Percentiles rank a stretch among this genome's conserved stretches.
phyloP scores from a whole-genome alignment of 2,113 vertebrate genomes.

The Alosa alosa region DNA sequence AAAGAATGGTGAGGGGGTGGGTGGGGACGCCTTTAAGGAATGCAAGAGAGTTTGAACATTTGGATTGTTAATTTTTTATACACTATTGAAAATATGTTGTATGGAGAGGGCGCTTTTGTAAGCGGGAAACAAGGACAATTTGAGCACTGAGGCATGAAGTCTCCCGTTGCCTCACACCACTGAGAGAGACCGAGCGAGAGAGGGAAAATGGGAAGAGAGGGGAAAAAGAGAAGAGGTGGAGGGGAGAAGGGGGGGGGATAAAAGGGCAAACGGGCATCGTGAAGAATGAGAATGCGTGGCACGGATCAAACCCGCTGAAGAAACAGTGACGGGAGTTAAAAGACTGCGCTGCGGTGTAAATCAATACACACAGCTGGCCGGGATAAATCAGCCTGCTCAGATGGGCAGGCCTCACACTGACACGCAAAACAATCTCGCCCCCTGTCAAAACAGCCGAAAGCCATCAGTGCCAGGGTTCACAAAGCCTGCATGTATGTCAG shows the following conservation, averaged over 20 bases:
- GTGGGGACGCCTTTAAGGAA: neutral
- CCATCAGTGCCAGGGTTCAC: slow-evolving; percentile 64
- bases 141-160: slow-evolving; percentile 22
- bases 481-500: slow-evolving; percentile 56
- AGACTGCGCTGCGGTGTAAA: slow-evolving; percentile 56
- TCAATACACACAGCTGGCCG: slow-evolving; percentile 62
- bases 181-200: neutral
- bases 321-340: slow-evolving; percentile 48
- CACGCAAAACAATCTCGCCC: slow-evolving; percentile 65
- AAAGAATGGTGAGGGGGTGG: neutral
- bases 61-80: neutral
- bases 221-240: neutral
- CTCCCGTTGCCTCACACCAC: neutral
- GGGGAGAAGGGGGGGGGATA: neutral
- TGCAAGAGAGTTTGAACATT: neutral
- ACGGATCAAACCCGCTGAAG: slow-evolving; percentile 21
- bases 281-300: neutral
- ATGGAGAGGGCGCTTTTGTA: neutral
- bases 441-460: slow-evolving; percentile 64
- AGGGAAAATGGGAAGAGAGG: neutral
- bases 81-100: neutral
- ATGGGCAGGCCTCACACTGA: slow-evolving; percentile 61
- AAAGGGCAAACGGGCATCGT: neutral
- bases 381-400: slow-evolving; percentile 61
- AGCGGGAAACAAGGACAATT: neutral